Conservation (phyloP, 2,797 vertebrate genomes). For the Allobates femoralis region DNA sequence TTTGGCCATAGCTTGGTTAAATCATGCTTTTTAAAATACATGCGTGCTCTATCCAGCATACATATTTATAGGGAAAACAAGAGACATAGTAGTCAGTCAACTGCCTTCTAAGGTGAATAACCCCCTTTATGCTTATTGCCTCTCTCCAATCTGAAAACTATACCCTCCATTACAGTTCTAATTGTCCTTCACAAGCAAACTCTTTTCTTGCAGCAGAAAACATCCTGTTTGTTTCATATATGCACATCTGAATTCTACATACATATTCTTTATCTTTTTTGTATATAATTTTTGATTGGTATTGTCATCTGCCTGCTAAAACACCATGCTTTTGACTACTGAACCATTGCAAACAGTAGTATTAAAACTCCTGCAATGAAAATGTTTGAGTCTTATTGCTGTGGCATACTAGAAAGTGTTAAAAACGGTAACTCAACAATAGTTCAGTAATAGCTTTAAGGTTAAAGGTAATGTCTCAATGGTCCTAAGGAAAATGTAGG, state of each 20-base stretch:
- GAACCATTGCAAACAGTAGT: background rate
- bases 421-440: slow-evolving; percentile 25
- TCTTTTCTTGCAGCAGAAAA: no score
- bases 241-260: no score
- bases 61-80: no score
- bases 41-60: no score
- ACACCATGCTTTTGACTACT: background rate
- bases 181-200: no score
- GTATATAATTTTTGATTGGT: background rate
- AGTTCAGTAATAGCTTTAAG: slow-evolving; percentile 38
- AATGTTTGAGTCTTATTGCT: background rate
- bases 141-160: no score
- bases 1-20: no score
- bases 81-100: no score
- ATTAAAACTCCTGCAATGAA: slow-evolving; percentile 2
- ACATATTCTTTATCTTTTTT: background rate
- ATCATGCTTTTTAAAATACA: no score
- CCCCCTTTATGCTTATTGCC: no score
- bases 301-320: background rate
- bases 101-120: no score
- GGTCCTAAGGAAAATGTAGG: slow-evolving; percentile 5
- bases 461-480: slow-evolving; percentile 23
- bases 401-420: background rate
- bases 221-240: background rate
- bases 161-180: no score